Conservation (phyloP, 2,797 vertebrate genomes). For the Selene dorsalis region DNA sequence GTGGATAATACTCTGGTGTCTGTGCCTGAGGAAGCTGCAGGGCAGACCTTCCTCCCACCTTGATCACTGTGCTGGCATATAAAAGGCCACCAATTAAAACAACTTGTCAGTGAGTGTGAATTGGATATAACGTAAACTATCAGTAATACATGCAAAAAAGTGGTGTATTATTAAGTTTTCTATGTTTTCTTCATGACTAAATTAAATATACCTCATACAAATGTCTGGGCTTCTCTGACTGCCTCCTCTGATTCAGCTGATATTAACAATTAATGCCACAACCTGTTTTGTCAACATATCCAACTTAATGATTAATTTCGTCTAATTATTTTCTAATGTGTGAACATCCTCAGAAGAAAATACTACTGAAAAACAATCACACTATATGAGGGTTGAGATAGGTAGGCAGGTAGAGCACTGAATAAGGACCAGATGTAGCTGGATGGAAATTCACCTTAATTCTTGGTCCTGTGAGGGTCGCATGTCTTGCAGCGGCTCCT, state of each 20-base stretch:
- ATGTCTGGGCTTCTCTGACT: background rate
- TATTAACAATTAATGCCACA: background rate
- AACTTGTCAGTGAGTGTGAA: no score
- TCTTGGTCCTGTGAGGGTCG: slow-evolving; percentile 52
- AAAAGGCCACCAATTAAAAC: no score
- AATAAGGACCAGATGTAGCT: background rate
- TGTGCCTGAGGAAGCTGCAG: no score
- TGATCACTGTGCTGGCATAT: no score
- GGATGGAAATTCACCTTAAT: slow-evolving; percentile 58
- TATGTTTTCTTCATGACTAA: background rate
- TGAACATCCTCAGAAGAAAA: background rate
- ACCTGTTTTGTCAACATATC: background rate
- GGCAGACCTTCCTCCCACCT: no score
- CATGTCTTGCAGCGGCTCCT: slow-evolving; percentile 70
- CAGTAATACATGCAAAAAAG: no score
- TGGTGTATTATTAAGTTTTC: no score
- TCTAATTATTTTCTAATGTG: background rate
- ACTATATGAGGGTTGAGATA: background rate
- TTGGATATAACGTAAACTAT: no score
- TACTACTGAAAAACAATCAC: background rate
- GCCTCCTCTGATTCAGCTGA: background rate
- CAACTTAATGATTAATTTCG: background rate
- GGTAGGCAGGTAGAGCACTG: background rate
- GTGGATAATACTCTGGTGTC: no score
- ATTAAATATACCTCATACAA: background rate